phyloP scores from a whole-genome alignment of 2,113 vertebrate species.

The Takifugu flavidus region DNA sequence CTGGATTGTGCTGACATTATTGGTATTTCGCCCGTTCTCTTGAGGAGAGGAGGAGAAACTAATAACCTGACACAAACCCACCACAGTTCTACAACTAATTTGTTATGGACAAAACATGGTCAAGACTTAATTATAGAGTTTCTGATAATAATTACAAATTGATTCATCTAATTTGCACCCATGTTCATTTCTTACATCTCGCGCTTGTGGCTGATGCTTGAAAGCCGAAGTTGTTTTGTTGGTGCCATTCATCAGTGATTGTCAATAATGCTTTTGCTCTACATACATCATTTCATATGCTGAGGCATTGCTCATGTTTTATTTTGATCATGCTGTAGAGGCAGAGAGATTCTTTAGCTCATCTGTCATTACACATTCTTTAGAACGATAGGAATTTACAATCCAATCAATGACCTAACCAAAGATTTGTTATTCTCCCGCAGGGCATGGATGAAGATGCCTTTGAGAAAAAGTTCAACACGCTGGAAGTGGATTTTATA shows the following conservation, averaged over 20 bases:
- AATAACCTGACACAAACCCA: conserved; percentile 70
- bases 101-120: conserved; percentile 65
- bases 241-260: conserved; percentile 48
- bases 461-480: conserved; percentile 96
- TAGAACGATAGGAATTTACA: conserved; percentile 4
- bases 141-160: conserved; percentile 73
- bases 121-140: conserved; percentile 69
- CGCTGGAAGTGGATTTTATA: conserved; percentile 85
- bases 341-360: conserved; percentile 31
- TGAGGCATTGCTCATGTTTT: conserved; percentile 37
- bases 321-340: conserved; percentile 30
- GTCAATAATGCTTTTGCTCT: conserved; percentile 39
- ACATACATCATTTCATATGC: conserved; percentile 49
- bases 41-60: conserved; percentile 62
- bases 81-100: conserved; percentile 60
- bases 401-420: conserved; percentile 25
- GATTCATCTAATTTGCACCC: conserved; percentile 62
- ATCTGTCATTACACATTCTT: conserved; percentile 19
- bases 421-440: conserved; percentile 47
- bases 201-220: conserved; percentile 35
- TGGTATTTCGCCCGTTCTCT: conserved; percentile 71
- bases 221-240: conserved; percentile 42
- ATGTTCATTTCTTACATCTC: conserved; percentile 43
- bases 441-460: conserved; percentile 85
- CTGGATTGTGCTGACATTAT: conserved; percentile 76